Conservation (phyloP, 2,888 invertebrate genomes). For the Balanococcus diminutus region DNA sequence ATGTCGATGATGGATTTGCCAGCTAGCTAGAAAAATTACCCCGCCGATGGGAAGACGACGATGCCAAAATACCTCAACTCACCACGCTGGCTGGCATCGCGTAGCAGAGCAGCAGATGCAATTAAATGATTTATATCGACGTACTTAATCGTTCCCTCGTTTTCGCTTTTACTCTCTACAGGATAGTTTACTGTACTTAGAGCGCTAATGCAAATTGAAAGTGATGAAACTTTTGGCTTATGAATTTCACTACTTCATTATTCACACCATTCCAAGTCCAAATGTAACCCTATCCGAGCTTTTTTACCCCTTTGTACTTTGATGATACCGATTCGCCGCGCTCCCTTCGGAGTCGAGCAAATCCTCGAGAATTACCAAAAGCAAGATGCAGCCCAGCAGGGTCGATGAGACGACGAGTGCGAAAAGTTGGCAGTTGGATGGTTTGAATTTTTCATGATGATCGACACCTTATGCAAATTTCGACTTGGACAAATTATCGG, state of each 20-base stretch:
- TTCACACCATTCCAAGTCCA: not conserved
- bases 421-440: too few species aligned
- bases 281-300: not conserved
- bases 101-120: not conserved
- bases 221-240: constrained; percentile 4
- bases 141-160: constrained; percentile 16
- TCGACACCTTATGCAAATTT: too few species aligned
- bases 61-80: not conserved
- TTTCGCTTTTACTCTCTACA: not conserved
- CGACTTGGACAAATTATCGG: too few species aligned
- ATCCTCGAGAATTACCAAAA: not conserved
- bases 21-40: not conserved
- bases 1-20: not conserved
- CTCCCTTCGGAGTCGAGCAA: not conserved
- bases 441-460: too few species aligned
- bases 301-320: constrained; percentile 29
- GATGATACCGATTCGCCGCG: not conserved
- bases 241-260: constrained; percentile 37
- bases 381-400: too few species aligned
- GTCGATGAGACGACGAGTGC: too few species aligned
- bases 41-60: too few species aligned
- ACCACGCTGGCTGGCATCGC: not conserved
- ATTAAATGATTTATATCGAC: constrained; percentile 5
- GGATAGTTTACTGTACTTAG: too few species aligned
- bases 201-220: not conserved